These are phyloP conservation scores for Baryphthengus martii DNA, from an alignment of 2,113 vertebrate species.

Conservation along the genomic window DNA sequence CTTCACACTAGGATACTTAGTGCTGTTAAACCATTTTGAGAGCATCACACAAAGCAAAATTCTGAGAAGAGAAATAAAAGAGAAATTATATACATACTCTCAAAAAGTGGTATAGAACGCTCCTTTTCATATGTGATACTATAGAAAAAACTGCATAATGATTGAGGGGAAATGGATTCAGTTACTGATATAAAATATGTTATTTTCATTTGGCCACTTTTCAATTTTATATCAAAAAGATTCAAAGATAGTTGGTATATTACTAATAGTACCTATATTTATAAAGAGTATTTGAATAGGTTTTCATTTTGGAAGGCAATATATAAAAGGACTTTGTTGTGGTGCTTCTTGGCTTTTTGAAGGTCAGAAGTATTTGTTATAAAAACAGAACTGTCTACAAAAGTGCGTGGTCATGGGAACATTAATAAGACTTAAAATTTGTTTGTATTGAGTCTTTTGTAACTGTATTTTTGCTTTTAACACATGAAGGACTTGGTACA, in stretches of 20 bases:
- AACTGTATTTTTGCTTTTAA: background rate
- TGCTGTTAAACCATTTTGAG: background rate
- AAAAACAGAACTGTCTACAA: background rate
- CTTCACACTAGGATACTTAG: background rate
- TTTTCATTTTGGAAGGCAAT: background rate
- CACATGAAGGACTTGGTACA: fast-evolving
- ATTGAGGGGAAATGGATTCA: background rate
- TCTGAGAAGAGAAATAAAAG: background rate
- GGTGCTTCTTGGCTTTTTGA: background rate
- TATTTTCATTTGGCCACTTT: background rate
- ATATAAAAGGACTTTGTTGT: background rate
- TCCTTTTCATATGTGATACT: background rate
- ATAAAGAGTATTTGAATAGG: background rate
- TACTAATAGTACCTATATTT: background rate
- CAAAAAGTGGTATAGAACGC: background rate
- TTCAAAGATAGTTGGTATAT: background rate
- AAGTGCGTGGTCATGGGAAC: background rate
- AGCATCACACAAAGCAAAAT: background rate
- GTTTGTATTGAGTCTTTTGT: background rate
- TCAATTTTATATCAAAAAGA: background rate
- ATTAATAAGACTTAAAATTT: background rate
- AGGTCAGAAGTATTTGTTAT: background rate
- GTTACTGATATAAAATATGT: background rate
- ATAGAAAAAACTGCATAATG: background rate
- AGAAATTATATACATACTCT: background rate